A percentile compares a stretch with the other conserved stretches of the same genome.
Evolutionary conservation across 2,888 invertebrate genomes (phyloP).

Genomic region (Nineta flava): DNA sequence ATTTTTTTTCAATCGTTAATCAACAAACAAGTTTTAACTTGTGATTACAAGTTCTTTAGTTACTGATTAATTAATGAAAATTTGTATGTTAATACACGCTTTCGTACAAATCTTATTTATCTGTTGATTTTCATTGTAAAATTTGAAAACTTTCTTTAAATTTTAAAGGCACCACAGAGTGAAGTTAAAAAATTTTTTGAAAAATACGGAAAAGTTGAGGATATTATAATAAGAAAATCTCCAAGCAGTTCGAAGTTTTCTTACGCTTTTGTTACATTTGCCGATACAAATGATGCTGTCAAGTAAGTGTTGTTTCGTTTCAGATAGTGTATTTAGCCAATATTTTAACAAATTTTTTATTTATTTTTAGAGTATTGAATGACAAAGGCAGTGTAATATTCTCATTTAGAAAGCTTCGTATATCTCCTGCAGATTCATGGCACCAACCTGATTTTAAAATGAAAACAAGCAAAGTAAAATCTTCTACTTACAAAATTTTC

Average conservation of each 20-base stretch:
- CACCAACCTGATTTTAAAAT: conserved; percentile 32
- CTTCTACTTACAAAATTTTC: not conserved
- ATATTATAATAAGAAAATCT: not conserved
- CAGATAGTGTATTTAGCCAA: not conserved
- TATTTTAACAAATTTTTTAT: not conserved
- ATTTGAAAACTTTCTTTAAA: no score
- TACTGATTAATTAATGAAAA: no score
- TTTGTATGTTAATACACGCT: no score
- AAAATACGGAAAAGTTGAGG: not conserved
- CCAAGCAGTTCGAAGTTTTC: not conserved
- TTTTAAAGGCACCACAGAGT: no score
- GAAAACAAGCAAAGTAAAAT: not conserved
- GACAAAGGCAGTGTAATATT: not conserved
- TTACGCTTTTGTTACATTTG: not conserved
- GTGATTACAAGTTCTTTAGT: no score
- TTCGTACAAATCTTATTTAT: no score
- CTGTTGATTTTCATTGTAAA: no score
- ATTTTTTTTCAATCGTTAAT: not conserved
- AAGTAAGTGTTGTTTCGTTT: not conserved
- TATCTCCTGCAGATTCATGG: conserved; percentile 43
- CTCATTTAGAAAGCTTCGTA: conserved; percentile 25
- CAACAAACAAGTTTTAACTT: no score
- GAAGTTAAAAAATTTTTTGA: not conserved
- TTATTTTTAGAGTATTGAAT: conserved; percentile 1
- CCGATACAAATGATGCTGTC: not conserved